Evolutionary conservation across 2,797 vertebrate species (phyloP), one percentile per base, ranked within the genome.

Genomic region (Sternarchorhynchus goeldii): DNA sequence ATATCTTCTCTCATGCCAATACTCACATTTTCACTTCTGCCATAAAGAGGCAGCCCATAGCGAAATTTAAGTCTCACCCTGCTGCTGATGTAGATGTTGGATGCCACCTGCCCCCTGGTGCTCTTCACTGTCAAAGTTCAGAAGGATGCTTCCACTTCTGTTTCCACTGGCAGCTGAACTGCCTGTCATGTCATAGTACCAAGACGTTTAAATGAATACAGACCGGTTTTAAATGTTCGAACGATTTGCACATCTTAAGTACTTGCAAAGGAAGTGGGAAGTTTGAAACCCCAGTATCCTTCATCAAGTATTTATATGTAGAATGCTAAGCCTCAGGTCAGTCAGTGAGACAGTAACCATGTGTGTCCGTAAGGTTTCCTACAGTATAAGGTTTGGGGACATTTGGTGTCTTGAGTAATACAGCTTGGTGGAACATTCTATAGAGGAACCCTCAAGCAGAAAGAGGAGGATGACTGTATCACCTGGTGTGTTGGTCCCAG

Each of bases 121-220:
- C 63, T 92, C 90, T 72, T 92, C 87, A 3, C 82, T 83, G 83
- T 92, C 88, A 78, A 91, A 91, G 86, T 91, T 93, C 34, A 92
- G 86, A 0, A 89, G 81, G 85, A 91, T 88, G 87, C 88, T 92
- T 18, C 92, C 88, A 66, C 81, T 92, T 76, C 87, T 70, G 5
- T 91, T 92, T 16, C 88, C 84, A 0, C 83, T 73, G 0, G 84
- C 45, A 59, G 89, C 85, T 0, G 90, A 82, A 76, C 85, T 84
- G 59, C 88, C 88, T 0, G 89, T 88, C 62, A 86, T 92, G 53
- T 39, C 31, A 0, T 5, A 17, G 5, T 41, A 2, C 25, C 57
- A 34, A 4, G 18, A 2, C 45, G 41, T 7, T 20, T 25, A 50
- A 65, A 62, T 17, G 29, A 57, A 17, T 29, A 45, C 16, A 63